Evolutionary conservation across 2,797 vertebrate genomes (phyloP), one percentile per base, ranked within the genome.

Genomic region (Podarcis lilfordi): DNA sequence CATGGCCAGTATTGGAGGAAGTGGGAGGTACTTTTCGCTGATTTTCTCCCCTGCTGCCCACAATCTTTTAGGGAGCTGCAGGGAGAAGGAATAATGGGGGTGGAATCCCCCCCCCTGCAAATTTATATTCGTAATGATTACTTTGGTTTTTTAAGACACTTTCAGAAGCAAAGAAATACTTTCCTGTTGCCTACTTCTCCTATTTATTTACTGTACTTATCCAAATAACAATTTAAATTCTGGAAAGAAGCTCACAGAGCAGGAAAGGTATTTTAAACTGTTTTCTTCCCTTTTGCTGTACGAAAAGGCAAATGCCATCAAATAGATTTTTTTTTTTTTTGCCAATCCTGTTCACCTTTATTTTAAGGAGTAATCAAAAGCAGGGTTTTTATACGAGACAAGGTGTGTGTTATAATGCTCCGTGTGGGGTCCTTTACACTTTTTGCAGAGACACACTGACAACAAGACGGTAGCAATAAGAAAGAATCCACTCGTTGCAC

Each of bases 381-480:
- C 96, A 6, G 97, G 97, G 85, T 97, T 98, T 91, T 96, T 96
- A 55, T 97, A 97, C 77, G 97, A 97, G 68, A 97, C 95, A 8
- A 97, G 93, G 75, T 96, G 96, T 50, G 96, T 96, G 17, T 93
- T 92, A 0, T 93, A 94, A 29, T 93, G 92, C 86, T 95, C 96
- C 25, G 29, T 84, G 2, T 78, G 90, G 5, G 94, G 92, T 19
- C 92, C 93, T 90, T 85, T 96, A 77, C 81, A 80, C 11, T 90
- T 91, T 80, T 94, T 94, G 80, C 95, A 97, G 59, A 97, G 94
- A 25, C 94, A 96, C 0, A 91, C 64, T 19, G 96, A 93, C 81
- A 97, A 91, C 89, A 96, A 68, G 7, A 95, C 68, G 2, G 95
- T 96, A 87, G 93, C 92, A 76, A 94, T 25, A 8, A 97, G 87